Evolutionary conservation across 2,888 invertebrate genomes (phyloP).

Genomic region (Autographa gamma): DNA sequence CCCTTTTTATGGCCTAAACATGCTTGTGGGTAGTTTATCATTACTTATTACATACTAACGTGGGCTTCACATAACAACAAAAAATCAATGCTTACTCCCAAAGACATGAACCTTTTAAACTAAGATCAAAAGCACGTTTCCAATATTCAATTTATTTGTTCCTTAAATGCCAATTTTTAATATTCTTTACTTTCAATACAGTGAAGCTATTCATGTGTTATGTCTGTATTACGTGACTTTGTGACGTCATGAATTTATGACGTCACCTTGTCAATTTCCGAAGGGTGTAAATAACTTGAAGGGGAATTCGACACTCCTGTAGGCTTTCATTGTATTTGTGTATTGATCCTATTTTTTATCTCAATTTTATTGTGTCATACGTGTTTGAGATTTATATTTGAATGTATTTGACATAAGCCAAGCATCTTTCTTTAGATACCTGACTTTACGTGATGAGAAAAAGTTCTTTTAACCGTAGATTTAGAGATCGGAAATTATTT

Average conservation of each 20-base stretch:
- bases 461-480: too few species aligned
- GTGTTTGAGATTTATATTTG: constrained; percentile 8
- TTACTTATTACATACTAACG: too few species aligned
- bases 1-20: too few species aligned
- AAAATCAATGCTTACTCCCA: too few species aligned
- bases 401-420: neutral
- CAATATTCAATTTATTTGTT: too few species aligned
- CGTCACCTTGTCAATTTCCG: neutral
- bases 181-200: neutral
- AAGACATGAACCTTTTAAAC: too few species aligned
- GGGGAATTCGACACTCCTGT: neutral
- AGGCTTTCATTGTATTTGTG: constrained; percentile 15
- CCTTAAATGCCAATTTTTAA: neutral
- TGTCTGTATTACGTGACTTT: neutral
- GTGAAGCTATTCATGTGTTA: constrained; percentile 27
- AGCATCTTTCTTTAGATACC: too few species aligned
- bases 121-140: too few species aligned
- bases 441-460: too few species aligned
- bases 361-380: neutral
- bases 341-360: constrained; percentile 34
- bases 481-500: too few species aligned
- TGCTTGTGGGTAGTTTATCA: too few species aligned
- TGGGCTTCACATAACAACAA: too few species aligned
- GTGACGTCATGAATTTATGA: constrained; percentile 15
- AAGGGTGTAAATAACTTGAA: constrained; percentile 1